These are phyloP conservation scores for Coccyzus lansbergi DNA, from an alignment of 2,797 vertebrate species.

Conservation along the genomic window DNA sequence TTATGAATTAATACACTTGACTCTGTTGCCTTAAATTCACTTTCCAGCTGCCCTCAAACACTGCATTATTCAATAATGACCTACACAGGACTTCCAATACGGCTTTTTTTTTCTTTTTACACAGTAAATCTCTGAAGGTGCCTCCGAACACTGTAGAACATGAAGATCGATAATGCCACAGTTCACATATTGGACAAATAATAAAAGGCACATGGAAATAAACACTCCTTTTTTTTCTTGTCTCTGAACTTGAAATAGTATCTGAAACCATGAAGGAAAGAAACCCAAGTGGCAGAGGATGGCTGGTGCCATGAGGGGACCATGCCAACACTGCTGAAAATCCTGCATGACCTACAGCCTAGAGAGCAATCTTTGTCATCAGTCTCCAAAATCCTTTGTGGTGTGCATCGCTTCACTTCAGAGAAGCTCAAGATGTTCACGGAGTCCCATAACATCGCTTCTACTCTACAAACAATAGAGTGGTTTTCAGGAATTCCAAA, in stretches of 20 bases:
- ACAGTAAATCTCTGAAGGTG: neutral
- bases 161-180: neutral
- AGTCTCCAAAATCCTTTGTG: rapidly evolving
- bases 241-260: neutral
- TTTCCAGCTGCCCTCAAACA: neutral
- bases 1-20: neutral
- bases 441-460: neutral
- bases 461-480: neutral
- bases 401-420: neutral
- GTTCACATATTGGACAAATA: neutral
- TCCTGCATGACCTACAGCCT: neutral
- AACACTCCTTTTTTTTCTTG: neutral
- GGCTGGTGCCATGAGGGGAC: neutral
- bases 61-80: neutral
- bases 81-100: neutral
- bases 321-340: neutral
- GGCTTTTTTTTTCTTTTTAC: neutral
- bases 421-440: neutral
- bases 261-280: constrained; percentile 13
- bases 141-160: rapidly evolving
- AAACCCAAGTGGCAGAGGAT: constrained; percentile 28
- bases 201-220: neutral
- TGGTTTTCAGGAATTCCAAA: neutral
- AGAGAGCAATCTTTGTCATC: neutral
- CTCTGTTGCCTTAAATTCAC: neutral